A percentile compares a stretch with the other conserved stretches of the same genome.
phyloP scores from a whole-genome alignment of 1,140 invertebrate species.

The Prorops nasuta region DNA sequence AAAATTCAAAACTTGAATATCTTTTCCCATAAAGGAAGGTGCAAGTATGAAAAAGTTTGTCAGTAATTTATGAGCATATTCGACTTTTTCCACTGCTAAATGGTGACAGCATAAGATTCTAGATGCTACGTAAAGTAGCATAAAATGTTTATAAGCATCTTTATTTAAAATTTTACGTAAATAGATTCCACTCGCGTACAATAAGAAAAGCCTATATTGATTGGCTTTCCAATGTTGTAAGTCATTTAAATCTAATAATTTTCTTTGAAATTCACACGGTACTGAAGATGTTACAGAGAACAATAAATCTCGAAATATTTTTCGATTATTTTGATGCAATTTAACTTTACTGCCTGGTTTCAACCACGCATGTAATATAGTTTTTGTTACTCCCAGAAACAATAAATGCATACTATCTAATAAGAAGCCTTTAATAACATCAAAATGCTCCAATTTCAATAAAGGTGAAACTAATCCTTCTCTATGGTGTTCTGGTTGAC shows the following conservation, averaged over 20 bases:
- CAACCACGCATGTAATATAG: not conserved
- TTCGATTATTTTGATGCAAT: not conserved
- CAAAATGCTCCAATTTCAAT: not conserved
- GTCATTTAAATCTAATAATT: slow-evolving; percentile 11
- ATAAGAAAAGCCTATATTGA: slow-evolving; percentile 13
- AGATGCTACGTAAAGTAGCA: slow-evolving; percentile 12
- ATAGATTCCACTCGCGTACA: slow-evolving; percentile 8
- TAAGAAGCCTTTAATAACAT: not conserved
- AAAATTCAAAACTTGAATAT: slow-evolving; percentile 1
- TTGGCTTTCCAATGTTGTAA: slow-evolving; percentile 17
- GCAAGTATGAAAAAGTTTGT: slow-evolving; percentile 1
- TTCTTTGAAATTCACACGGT: slow-evolving; percentile 18
- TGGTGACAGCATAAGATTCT: slow-evolving; percentile 9
- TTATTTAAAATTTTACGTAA: slow-evolving; percentile 3
- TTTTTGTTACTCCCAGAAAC: not conserved
- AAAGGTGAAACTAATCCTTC: not conserved
- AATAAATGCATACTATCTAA: not conserved
- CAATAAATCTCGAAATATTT: not conserved
- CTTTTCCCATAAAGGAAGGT: not conserved
- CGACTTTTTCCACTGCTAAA: not conserved
- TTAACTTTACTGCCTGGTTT: not conserved
- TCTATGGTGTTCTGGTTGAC: not conserved
- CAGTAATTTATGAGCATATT: slow-evolving; percentile 4
- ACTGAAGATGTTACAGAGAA: not conserved
- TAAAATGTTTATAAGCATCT: slow-evolving; percentile 9